A percentile compares a stretch with the other conserved stretches of the same genome.
phyloP scores from a whole-genome alignment of 2,888 invertebrate genomes.

The Muscina levida region DNA sequence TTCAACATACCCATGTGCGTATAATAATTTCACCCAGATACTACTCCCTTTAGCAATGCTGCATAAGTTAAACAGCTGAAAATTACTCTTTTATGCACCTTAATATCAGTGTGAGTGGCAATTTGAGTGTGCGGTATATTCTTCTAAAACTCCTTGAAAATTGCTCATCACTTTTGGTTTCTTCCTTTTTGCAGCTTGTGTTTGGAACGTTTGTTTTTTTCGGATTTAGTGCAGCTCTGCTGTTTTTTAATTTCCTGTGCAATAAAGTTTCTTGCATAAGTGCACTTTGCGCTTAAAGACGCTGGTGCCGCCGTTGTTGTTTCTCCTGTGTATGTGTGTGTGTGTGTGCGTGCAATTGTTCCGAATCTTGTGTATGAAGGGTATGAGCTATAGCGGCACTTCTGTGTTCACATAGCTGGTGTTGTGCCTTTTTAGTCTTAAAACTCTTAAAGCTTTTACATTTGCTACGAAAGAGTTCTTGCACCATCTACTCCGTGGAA shows the following conservation, averaged over 20 bases:
- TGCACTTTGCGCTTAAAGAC: slow-evolving; percentile 65
- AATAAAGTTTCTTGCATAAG: slow-evolving; percentile 70
- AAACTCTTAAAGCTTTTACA: slow-evolving; percentile 50
- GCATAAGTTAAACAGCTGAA: slow-evolving; percentile 6
- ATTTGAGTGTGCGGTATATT: too few species aligned
- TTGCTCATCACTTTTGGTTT: slow-evolving; percentile 38
- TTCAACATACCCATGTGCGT: too few species aligned
- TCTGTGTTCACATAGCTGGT: not conserved
- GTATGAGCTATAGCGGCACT: not conserved
- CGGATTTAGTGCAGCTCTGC: slow-evolving; percentile 42
- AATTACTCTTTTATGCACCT: slow-evolving; percentile 11
- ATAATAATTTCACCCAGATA: not conserved
- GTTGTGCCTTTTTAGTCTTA: slow-evolving; percentile 4
- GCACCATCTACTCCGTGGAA: slow-evolving; percentile 13
- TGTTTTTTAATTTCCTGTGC: slow-evolving; percentile 71
- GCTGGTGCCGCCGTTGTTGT: slow-evolving; percentile 45
- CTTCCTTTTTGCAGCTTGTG: not conserved
- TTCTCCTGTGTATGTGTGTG: not conserved
- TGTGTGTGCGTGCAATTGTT: not conserved
- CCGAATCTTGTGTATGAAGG: too few species aligned
- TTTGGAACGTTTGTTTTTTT: not conserved
- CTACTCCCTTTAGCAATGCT: not conserved
- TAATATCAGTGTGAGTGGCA: not conserved
- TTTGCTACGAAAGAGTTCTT: slow-evolving; percentile 51
- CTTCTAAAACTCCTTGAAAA: slow-evolving; percentile 30